Evolutionary conservation across 2,888 invertebrate genomes (phyloP).

Genomic region (Arge pagana): DNA sequence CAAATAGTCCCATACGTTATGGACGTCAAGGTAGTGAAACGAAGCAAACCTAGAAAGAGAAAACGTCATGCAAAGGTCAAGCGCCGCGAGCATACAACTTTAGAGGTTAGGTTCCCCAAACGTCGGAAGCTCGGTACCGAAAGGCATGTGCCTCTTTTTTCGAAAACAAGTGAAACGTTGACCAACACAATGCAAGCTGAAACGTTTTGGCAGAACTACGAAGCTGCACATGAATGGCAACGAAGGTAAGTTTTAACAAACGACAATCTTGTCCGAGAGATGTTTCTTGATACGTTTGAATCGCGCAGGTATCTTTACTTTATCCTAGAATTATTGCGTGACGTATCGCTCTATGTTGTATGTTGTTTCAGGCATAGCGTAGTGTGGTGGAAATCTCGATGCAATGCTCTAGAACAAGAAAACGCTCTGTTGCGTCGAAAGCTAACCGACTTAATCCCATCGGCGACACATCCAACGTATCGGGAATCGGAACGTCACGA

Average conservation of each 20-base stretch:
- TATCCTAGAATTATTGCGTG: too few relatives aligned
- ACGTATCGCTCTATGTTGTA: too few relatives aligned
- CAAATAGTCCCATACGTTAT: too few relatives aligned
- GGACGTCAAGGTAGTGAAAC: slow-evolving; percentile 32
- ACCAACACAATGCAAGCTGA: slow-evolving; percentile 44
- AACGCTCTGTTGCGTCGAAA: slow-evolving; percentile 43
- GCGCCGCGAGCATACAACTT: slow-evolving; percentile 37
- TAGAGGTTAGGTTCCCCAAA: slow-evolving; percentile 46
- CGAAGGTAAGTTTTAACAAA: slow-evolving; percentile 46
- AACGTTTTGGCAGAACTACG: slow-evolving; percentile 54
- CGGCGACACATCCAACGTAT: background rate
- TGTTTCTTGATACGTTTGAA: too few relatives aligned
- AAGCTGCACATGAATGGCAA: slow-evolving; percentile 51
- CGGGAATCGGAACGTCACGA: background rate
- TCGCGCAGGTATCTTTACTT: too few relatives aligned
- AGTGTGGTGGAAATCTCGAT: slow-evolving; percentile 53
- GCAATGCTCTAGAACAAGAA: slow-evolving; percentile 50
- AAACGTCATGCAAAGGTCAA: slow-evolving; percentile 39
- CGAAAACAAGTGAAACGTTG: slow-evolving; percentile 26
- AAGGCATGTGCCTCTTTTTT: slow-evolving; percentile 17
- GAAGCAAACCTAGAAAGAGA: slow-evolving; percentile 37
- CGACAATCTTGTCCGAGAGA: too few relatives aligned
- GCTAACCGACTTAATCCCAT: slow-evolving; percentile 32
- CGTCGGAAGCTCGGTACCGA: slow-evolving; percentile 30
- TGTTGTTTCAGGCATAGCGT: slow-evolving; percentile 45